Conservation (phyloP, 2,888 invertebrate genomes). For the Andrena camellia region DNA sequence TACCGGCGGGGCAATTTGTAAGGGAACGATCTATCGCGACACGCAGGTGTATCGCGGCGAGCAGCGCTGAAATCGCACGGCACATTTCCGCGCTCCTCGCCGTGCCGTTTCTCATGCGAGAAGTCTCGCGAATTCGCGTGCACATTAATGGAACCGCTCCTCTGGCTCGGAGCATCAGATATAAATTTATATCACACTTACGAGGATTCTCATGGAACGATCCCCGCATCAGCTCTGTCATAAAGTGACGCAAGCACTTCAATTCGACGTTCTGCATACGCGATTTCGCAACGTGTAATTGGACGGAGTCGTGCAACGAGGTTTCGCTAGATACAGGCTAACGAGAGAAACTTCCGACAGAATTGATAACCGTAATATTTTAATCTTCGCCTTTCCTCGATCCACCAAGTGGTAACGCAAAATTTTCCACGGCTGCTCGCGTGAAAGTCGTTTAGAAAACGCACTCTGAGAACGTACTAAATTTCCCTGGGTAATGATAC, state of each 20-base stretch:
- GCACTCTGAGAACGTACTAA: no score
- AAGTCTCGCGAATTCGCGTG: not conserved
- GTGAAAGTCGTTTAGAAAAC: not conserved
- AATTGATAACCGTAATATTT: conserved; percentile 33
- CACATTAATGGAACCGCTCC: not conserved
- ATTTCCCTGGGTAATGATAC: no score
- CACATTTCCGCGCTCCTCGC: conserved; percentile 4
- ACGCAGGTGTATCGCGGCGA: conserved; percentile 33
- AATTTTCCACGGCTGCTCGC: not conserved
- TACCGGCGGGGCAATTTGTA: conserved; percentile 28
- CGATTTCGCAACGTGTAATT: conserved; percentile 56
- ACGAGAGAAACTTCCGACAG: conserved; percentile 43
- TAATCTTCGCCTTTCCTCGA: conserved; percentile 18
- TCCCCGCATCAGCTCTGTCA: not conserved
- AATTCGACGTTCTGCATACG: conserved; percentile 24
- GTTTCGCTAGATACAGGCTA: conserved; percentile 26
- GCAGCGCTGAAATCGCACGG: not conserved
- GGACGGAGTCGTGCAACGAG: conserved; percentile 22
- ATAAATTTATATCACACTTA: not conserved
- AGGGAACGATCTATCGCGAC: conserved; percentile 16
- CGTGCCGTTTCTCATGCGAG: not conserved
- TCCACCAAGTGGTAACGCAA: not conserved
- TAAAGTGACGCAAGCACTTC: conserved; percentile 42
- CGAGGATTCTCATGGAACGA: conserved; percentile 31
- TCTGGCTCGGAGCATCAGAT: conserved; percentile 1